A percentile compares a stretch with the other conserved stretches of the same genome.
Conservation (phyloP, 1,140 invertebrate genomes). For the Zophobas morio region DNA sequence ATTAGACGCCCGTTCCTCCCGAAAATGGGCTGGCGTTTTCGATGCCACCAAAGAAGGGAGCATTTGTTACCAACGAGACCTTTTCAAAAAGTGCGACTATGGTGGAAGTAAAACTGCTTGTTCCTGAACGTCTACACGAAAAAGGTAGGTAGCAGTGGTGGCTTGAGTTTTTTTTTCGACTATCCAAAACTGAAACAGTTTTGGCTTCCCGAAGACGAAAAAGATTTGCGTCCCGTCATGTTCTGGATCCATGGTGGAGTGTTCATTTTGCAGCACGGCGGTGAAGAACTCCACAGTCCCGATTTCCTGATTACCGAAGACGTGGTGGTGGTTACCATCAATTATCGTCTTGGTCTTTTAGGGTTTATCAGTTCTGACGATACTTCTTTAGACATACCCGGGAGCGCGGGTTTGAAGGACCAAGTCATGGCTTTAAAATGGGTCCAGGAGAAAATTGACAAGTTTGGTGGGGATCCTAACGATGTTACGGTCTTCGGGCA, state of each 20-base stretch:
- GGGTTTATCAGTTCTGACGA: slow-evolving; percentile 59
- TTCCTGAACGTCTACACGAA: slow-evolving; percentile 63
- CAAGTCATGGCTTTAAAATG: too few species aligned
- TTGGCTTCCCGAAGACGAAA: slow-evolving; percentile 55
- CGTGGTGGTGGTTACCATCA: slow-evolving; percentile 78
- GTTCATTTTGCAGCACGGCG: slow-evolving; percentile 69
- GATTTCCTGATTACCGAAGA: slow-evolving; percentile 76
- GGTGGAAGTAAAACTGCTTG: slow-evolving; percentile 76
- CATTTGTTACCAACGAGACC: slow-evolving; percentile 45
- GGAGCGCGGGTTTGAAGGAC: slow-evolving; percentile 70
- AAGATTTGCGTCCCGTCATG: slow-evolving; percentile 68
- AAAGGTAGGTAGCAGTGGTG: too few species aligned
- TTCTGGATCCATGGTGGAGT: slow-evolving; percentile 71
- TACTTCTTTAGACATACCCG: slow-evolving; percentile 67
- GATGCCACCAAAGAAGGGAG: slow-evolving; percentile 67
- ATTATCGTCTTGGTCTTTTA: slow-evolving; percentile 76
- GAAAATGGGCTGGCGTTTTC: slow-evolving; percentile 69
- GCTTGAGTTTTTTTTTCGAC: slow-evolving; percentile 54
- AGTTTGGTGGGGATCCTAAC: slow-evolving; percentile 68
- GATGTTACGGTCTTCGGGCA: slow-evolving; percentile 65
- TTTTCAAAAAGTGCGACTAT: not conserved
- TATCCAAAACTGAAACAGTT: slow-evolving; percentile 45
- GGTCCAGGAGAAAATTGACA: slow-evolving; percentile 71
- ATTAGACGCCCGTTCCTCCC: slow-evolving; percentile 57
- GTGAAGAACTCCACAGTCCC: slow-evolving; percentile 69